These are phyloP conservation scores for Plagiodera versicolora DNA, from an alignment of 2,888 invertebrate species.

Conservation along the genomic window DNA sequence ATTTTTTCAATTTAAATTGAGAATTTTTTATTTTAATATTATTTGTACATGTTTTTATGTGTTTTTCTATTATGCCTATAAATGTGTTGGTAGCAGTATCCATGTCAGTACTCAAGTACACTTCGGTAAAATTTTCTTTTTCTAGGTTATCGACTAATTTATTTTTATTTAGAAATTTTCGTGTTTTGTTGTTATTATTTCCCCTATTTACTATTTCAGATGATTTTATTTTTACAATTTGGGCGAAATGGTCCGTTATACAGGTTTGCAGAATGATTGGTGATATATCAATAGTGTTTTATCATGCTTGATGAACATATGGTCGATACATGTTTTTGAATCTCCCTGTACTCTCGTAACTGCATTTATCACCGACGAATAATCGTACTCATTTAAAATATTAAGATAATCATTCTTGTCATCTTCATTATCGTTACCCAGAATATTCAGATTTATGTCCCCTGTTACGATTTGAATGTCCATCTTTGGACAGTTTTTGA, in stretches of 20 bases:
- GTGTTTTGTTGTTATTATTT: constrained; percentile 1
- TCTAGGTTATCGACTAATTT: too few relatives aligned
- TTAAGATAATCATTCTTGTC: constrained; percentile 2
- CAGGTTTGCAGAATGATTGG: constrained; percentile 7
- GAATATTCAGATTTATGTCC: constrained; percentile 1
- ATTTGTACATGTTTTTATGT: constrained; percentile 1
- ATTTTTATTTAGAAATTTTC: too few relatives aligned
- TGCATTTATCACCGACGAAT: constrained; percentile 3
- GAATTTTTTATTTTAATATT: constrained; percentile 8
- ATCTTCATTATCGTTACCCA: neutral
- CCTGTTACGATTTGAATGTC: constrained; percentile 7
- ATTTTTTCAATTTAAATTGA: constrained; percentile 5
- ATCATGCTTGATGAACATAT: neutral
- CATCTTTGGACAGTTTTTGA: neutral
- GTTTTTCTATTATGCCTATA: constrained; percentile 7
- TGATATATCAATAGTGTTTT: constrained; percentile 2
- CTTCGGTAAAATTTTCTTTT: constrained; percentile 3
- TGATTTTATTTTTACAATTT: neutral
- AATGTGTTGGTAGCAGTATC: constrained; percentile 11
- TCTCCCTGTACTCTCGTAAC: constrained; percentile 1
- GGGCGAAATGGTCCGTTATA: constrained; percentile 9
- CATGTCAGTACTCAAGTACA: constrained; percentile 3
- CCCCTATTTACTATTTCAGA: neutral
- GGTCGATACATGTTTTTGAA: constrained; percentile 7
- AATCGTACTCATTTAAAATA: constrained; percentile 7